A percentile compares a stretch with the other conserved stretches of the same genome.
phyloP scores from a whole-genome alignment of 2,888 invertebrate genomes.

The Pseudeuparius sepicola region DNA sequence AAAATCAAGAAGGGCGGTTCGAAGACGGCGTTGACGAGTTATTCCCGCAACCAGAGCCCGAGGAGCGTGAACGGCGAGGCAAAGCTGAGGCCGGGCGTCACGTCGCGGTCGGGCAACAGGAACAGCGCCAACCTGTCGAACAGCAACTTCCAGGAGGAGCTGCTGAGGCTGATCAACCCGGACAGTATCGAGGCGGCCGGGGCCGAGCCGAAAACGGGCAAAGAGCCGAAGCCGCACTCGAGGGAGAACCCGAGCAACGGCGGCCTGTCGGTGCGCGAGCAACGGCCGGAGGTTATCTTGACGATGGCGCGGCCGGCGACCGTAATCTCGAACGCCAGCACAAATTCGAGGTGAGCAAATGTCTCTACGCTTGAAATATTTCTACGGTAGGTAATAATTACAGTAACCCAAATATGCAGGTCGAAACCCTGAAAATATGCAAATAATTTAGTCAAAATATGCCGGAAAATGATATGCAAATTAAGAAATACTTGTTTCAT shows the following conservation, averaged over 20 bases:
- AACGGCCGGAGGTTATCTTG: slow-evolving; percentile 49
- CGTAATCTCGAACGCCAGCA: slow-evolving; percentile 54
- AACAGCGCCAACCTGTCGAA: slow-evolving; percentile 51
- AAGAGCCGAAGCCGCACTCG: slow-evolving; percentile 30
- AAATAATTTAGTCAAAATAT: too few relatives aligned
- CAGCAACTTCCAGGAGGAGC: slow-evolving; percentile 71
- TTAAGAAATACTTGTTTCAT: too few relatives aligned
- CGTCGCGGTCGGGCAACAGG: slow-evolving; percentile 42
- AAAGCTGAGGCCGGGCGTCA: slow-evolving; percentile 44
- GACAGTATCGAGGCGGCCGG: slow-evolving; percentile 46
- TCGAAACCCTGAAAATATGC: too few relatives aligned
- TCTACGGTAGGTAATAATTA: too few relatives aligned
- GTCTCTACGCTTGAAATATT: too few relatives aligned
- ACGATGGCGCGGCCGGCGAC: slow-evolving; percentile 57
- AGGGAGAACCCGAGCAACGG: slow-evolving; percentile 35
- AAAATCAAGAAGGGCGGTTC: slow-evolving; percentile 38
- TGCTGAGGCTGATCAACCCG: slow-evolving; percentile 79
- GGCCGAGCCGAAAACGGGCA: slow-evolving; percentile 21
- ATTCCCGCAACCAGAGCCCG: slow-evolving; percentile 51
- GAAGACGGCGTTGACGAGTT: slow-evolving; percentile 28
- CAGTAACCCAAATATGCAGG: too few relatives aligned
- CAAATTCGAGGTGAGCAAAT: slow-evolving; percentile 43
- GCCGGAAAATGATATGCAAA: too few relatives aligned
- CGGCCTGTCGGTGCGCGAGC: slow-evolving; percentile 33
- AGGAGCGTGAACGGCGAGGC: slow-evolving; percentile 49